Evolutionary conservation across 2,797 vertebrate species (phyloP).

Genomic region (Trachops cirrhosus): DNA sequence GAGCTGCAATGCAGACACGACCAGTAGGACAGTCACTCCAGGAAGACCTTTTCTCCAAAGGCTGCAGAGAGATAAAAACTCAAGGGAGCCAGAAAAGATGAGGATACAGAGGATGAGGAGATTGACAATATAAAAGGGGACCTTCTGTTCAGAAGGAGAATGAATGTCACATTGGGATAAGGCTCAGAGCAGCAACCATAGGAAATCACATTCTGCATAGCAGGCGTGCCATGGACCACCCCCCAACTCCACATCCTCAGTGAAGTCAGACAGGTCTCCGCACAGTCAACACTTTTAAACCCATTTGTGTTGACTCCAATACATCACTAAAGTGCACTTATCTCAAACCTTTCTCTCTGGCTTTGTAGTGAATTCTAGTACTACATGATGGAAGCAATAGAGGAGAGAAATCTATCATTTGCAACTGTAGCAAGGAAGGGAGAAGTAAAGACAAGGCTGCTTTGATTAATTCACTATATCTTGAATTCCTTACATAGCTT

Average conservation of each 20-base stretch:
- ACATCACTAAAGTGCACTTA: neutral
- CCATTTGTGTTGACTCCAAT: neutral
- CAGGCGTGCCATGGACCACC: constrained; percentile 97
- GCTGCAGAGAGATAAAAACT: constrained; percentile 97
- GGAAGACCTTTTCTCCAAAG: constrained; percentile 96
- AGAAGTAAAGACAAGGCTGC: neutral
- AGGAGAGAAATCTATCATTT: neutral
- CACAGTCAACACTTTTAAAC: neutral
- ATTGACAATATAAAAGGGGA: constrained; percentile 98
- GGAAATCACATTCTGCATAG: constrained; percentile 92
- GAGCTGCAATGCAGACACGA: constrained; percentile 96
- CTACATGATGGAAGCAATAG: neutral
- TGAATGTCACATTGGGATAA: constrained; percentile 97
- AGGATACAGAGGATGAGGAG: constrained; percentile 95
- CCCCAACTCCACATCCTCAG: constrained; percentile 98
- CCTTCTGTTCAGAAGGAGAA: constrained; percentile 93
- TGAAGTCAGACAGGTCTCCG: constrained; percentile 94
- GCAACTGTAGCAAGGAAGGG: neutral
- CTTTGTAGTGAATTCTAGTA: neutral
- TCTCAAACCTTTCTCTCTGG: neutral
- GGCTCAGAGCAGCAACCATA: constrained; percentile 98
- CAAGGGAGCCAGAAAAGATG: constrained; percentile 96
- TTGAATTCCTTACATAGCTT: neutral
- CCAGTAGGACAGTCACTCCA: constrained; percentile 95
- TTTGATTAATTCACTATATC: neutral